These are phyloP conservation scores for Nomia melanderi DNA, from an alignment of 1,140 invertebrate species.

Conservation along the genomic window DNA sequence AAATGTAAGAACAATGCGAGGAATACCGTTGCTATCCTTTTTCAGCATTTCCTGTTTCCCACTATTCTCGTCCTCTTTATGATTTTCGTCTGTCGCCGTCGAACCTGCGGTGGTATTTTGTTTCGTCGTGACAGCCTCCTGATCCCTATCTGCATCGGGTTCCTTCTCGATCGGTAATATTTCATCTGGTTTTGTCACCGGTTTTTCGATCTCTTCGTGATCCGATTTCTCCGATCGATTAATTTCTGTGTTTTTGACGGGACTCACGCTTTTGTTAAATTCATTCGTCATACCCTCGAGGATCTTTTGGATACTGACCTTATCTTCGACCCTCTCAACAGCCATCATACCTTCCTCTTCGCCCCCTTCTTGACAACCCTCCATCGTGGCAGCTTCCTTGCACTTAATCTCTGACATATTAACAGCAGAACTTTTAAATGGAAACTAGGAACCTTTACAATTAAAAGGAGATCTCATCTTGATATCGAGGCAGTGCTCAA, in stretches of 20 bases:
- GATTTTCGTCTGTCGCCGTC: slow-evolving; percentile 43
- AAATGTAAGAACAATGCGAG: slow-evolving; percentile 78
- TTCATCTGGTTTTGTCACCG: neutral
- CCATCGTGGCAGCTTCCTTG: slow-evolving; percentile 63
- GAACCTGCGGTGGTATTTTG: neutral
- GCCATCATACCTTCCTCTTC: slow-evolving; percentile 69
- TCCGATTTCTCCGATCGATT: slow-evolving; percentile 22
- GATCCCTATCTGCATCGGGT: slow-evolving; percentile 21
- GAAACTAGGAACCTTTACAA: slow-evolving; percentile 28
- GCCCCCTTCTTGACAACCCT: slow-evolving; percentile 69
- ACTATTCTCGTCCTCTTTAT: slow-evolving; percentile 54
- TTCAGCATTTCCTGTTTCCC: slow-evolving; percentile 59
- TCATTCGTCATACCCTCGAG: slow-evolving; percentile 80
- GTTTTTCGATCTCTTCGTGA: slow-evolving; percentile 24
- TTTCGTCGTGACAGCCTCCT: slow-evolving; percentile 5
- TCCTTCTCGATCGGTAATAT: slow-evolving; percentile 33
- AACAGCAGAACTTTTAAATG: slow-evolving; percentile 25
- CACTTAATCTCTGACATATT: slow-evolving; percentile 66
- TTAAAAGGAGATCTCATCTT: slow-evolving; percentile 18
- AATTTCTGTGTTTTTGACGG: slow-evolving; percentile 51
- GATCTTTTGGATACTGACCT: slow-evolving; percentile 79
- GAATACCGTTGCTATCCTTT: slow-evolving; percentile 72
- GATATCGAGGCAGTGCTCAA: neutral
- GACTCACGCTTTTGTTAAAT: slow-evolving; percentile 75
- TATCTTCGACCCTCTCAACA: slow-evolving; percentile 68